A percentile compares a stretch with the other conserved stretches of the same genome.
Evolutionary conservation across 1,140 invertebrate species (phyloP).

Genomic region (Lordiphosa clarofinis): DNA sequence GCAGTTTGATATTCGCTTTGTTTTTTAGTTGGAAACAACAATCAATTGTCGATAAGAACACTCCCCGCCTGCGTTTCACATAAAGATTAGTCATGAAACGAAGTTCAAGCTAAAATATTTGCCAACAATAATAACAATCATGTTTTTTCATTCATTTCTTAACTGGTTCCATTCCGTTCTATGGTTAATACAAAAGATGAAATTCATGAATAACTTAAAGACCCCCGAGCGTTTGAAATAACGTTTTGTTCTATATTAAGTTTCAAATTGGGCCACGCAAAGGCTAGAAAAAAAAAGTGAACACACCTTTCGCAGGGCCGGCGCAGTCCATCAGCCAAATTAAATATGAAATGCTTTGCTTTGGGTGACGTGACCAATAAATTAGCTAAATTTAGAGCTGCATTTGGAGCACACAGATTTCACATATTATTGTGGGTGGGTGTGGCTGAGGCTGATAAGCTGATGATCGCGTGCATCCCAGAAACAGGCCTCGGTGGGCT

Average conservation of each 20-base stretch:
- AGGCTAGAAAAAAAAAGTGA: not conserved
- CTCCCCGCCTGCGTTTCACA: no score
- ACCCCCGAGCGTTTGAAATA: conserved; percentile 26
- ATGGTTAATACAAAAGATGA: conserved; percentile 61
- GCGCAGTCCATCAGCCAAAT: conserved; percentile 47
- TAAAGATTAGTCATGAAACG: conserved; percentile 24
- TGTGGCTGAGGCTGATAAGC: no score
- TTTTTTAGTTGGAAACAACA: conserved; percentile 10
- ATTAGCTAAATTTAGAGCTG: conserved; percentile 35
- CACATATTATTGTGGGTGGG: no score
- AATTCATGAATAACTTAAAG: conserved; percentile 35
- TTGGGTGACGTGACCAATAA: conserved; percentile 42
- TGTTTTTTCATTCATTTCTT: conserved; percentile 4
- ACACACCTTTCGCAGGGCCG: not conserved
- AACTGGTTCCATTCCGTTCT: conserved; percentile 9
- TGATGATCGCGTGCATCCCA: no score
- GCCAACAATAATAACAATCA: conserved; percentile 17
- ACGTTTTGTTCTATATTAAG: conserved; percentile 17
- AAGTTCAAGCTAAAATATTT: conserved; percentile 17
- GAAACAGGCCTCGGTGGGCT: no score
- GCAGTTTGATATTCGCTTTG: conserved; percentile 31
- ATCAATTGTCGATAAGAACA: no score
- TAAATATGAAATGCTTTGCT: conserved; percentile 55
- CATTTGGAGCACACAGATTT: conserved; percentile 26
- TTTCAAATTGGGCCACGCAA: conserved; percentile 18